These are phyloP conservation scores for Cryptotis parvus DNA, from an alignment of 2,113 vertebrate genomes.

Conservation along the genomic window DNA sequence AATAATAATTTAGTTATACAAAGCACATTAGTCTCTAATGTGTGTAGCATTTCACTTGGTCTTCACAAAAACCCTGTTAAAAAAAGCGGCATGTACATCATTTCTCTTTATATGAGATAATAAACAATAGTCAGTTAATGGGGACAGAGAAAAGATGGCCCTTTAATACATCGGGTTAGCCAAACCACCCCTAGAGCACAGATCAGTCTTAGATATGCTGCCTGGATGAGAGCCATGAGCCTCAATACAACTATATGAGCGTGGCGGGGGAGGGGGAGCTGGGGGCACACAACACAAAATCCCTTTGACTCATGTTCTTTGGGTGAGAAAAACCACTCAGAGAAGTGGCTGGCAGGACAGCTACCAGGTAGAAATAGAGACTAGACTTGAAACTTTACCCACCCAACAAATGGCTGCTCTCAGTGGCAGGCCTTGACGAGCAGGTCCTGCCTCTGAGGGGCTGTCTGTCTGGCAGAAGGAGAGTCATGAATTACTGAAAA, in stretches of 20 bases:
- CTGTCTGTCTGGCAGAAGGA: background rate
- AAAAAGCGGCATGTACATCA: slow-evolving; percentile 15
- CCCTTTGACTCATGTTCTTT: background rate
- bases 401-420: background rate
- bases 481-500: background rate
- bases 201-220: background rate
- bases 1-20: slow-evolving; percentile 49
- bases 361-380: background rate
- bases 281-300: background rate
- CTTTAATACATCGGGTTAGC: background rate
- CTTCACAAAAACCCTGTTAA: slow-evolving; percentile 41
- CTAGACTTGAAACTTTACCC: background rate
- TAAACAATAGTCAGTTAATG: slow-evolving; percentile 44
- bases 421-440: background rate
- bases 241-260: background rate
- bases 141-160: background rate
- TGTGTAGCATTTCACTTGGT: slow-evolving; percentile 30
- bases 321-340: background rate
- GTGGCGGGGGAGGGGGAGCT: background rate
- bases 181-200: background rate
- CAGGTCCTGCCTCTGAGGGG: background rate
- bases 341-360: background rate
- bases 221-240: background rate
- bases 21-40: slow-evolving; percentile 50
- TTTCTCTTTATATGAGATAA: slow-evolving; percentile 31